phyloP scores from a whole-genome alignment of 2,888 invertebrate genomes.

The Leucophenga montana region DNA sequence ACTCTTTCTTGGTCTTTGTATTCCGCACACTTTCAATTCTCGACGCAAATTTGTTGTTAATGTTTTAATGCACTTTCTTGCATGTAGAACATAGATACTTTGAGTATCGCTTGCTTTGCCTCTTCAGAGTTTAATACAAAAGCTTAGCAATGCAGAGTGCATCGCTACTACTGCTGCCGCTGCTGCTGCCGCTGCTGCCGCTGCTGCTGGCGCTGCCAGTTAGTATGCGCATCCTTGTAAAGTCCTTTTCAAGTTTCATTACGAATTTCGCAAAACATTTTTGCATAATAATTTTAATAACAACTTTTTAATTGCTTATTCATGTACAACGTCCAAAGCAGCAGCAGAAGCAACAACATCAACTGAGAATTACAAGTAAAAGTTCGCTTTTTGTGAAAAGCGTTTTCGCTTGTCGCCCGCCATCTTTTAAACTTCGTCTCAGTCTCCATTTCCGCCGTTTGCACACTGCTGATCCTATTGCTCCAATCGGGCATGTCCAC shows the following conservation, averaged over 20 bases:
- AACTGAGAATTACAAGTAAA: background rate
- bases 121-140: no score
- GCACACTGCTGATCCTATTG: background rate
- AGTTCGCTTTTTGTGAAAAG: slow-evolving; percentile 6
- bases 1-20: no score
- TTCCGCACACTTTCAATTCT: no score
- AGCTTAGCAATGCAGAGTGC: no score
- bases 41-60: no score
- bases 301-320: slow-evolving; percentile 68
- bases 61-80: no score
- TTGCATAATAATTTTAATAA: slow-evolving; percentile 65
- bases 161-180: background rate
- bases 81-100: no score
- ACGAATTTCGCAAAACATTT: slow-evolving; percentile 44
- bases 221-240: background rate
- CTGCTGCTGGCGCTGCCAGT: background rate
- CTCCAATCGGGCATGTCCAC: background rate
- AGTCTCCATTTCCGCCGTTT: background rate
- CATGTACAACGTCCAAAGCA: slow-evolving; percentile 50
- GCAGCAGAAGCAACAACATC: slow-evolving; percentile 4
- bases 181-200: background rate
- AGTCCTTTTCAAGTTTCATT: slow-evolving; percentile 24
- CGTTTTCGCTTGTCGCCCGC: slow-evolving; percentile 9
- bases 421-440: background rate
- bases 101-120: no score